Conservation (phyloP, 2,888 invertebrate genomes). For the Leptothorax acervorum region DNA sequence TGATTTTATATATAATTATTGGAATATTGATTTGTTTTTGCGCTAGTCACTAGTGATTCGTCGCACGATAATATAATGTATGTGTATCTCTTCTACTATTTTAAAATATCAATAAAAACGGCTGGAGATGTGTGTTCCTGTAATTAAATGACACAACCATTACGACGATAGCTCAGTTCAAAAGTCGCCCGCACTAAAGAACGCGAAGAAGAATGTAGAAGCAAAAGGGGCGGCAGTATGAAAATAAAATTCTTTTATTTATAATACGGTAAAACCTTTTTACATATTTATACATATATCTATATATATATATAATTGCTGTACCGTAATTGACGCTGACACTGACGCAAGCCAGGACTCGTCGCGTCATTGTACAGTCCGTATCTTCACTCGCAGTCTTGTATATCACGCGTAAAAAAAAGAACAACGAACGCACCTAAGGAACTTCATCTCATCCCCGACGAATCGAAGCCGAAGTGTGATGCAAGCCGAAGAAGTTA, state of each 20-base stretch:
- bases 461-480: conserved; percentile 13
- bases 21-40: conserved; percentile 7
- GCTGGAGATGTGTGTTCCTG: neutral
- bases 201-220: neutral
- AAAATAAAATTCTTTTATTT: conserved; percentile 55
- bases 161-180: neutral
- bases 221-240: neutral
- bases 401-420: conserved; percentile 7
- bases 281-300: conserved; percentile 24
- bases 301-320: neutral
- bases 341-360: conserved; percentile 16
- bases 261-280: conserved; percentile 28
- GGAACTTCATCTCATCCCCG: conserved; percentile 35
- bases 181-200: neutral
- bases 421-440: conserved; percentile 41
- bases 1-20: neutral
- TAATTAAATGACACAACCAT: conserved; percentile 2
- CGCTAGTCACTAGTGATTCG: neutral
- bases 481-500: conserved; percentile 22
- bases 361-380: conserved; percentile 15
- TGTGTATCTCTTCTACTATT: neutral
- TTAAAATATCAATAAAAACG: conserved; percentile 3
- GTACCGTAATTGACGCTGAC: conserved; percentile 1
- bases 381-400: conserved; percentile 23
- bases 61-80: neutral